These are phyloP conservation scores for Tinea trinotella DNA, from an alignment of 2,888 invertebrate species.

Conservation along the genomic window DNA sequence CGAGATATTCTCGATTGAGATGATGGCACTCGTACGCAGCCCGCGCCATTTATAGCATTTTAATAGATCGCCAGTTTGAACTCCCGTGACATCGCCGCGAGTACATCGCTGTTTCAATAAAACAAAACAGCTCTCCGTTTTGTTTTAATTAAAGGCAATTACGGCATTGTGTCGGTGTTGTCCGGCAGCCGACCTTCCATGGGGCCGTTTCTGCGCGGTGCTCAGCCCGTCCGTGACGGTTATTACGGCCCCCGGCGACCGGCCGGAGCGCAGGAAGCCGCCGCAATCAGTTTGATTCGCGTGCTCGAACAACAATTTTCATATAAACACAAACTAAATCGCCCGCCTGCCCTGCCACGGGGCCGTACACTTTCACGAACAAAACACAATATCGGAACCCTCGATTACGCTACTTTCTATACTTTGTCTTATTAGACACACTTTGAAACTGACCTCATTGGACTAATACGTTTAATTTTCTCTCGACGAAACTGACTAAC, in stretches of 20 bases:
- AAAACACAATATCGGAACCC: neutral
- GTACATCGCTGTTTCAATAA: constrained; percentile 37
- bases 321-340: neutral
- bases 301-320: neutral
- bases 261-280: constrained; percentile 24
- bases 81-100: constrained; percentile 31
- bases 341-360: neutral
- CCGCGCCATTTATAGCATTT: constrained; percentile 16
- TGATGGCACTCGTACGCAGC: constrained; percentile 8
- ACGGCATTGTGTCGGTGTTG: constrained; percentile 43
- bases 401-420: neutral
- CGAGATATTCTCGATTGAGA: neutral
- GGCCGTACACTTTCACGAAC: neutral
- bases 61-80: constrained; percentile 9
- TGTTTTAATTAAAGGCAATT: constrained; percentile 66
- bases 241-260: constrained; percentile 19
- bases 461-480: neutral
- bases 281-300: constrained; percentile 22
- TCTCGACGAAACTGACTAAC: neutral
- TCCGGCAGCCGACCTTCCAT: constrained; percentile 65
- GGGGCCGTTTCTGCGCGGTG: constrained; percentile 48
- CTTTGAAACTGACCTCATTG: neutral
- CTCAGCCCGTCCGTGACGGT: constrained; percentile 28
- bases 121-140: neutral
- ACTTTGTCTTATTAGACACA: neutral